phyloP scores from a whole-genome alignment of 2,797 vertebrate species.

The Anguilla pacifica region DNA sequence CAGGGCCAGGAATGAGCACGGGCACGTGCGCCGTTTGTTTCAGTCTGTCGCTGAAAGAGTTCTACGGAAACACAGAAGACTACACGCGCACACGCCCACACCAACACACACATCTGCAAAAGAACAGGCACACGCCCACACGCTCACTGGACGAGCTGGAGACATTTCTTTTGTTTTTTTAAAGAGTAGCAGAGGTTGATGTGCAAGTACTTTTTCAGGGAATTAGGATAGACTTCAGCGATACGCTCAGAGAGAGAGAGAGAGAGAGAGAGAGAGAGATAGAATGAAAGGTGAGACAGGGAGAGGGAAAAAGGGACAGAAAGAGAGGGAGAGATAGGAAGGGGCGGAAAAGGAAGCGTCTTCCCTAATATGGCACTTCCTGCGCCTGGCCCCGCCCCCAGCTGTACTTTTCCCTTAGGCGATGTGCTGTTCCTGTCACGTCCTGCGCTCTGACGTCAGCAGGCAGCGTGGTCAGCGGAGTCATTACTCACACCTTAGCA shows the following conservation, averaged over 20 bases:
- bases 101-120: neutral
- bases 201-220: neutral
- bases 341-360: slow-evolving; percentile 13
- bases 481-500: slow-evolving; percentile 69
- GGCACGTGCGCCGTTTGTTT: neutral
- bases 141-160: neutral
- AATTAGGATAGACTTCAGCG: neutral
- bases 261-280: neutral
- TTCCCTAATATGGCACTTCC: slow-evolving; percentile 62
- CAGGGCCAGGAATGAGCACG: neutral
- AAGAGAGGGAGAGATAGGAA: neutral
- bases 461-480: slow-evolving; percentile 61
- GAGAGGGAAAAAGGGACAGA: neutral
- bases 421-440: slow-evolving; percentile 56
- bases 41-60: neutral
- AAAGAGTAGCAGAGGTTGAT: neutral
- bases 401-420: slow-evolving; percentile 67
- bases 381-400: slow-evolving; percentile 61
- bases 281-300: neutral
- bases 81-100: neutral
- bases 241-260: neutral
- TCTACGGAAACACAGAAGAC: neutral
- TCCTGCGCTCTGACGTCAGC: slow-evolving; percentile 72
- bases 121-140: neutral
- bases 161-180: neutral